A percentile compares a stretch with the other conserved stretches of the same genome.
These are phyloP conservation scores for Nemoura dubitans DNA, from an alignment of 2,888 invertebrate genomes.

Conservation along the genomic window DNA sequence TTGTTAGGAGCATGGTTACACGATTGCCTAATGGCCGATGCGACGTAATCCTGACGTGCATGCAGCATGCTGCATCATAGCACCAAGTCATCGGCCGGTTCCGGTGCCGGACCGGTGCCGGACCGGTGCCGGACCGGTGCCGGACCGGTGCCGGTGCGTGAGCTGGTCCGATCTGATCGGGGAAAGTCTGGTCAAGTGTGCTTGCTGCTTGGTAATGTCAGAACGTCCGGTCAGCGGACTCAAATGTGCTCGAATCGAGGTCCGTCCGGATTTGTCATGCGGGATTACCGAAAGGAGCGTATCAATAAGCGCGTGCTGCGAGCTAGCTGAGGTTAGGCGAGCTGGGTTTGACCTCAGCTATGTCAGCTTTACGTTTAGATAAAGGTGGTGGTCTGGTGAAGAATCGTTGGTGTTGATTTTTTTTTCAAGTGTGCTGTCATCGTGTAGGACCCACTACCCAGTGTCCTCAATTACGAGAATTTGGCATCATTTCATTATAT, in stretches of 20 bases:
- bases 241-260: not conserved
- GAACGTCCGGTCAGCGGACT: not conserved
- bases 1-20: not conserved
- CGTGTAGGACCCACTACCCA: not conserved
- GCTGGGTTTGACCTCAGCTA: not conserved
- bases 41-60: not conserved
- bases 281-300: not conserved
- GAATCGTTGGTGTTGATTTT: not conserved
- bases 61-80: not conserved
- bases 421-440: not conserved
- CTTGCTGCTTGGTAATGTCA: not conserved
- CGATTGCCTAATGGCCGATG: not conserved
- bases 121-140: too few species aligned
- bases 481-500: too few species aligned
- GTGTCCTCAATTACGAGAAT: not conserved
- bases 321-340: not conserved
- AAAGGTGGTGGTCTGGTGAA: not conserved
- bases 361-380: not conserved
- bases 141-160: too few species aligned
- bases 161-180: not conserved
- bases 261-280: not conserved
- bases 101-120: not conserved
- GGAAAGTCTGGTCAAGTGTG: constrained; percentile 7
- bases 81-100: not conserved
- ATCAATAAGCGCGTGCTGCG: not conserved